Conservation (phyloP, 2,797 vertebrate species). For the Carduelis carduelis region DNA sequence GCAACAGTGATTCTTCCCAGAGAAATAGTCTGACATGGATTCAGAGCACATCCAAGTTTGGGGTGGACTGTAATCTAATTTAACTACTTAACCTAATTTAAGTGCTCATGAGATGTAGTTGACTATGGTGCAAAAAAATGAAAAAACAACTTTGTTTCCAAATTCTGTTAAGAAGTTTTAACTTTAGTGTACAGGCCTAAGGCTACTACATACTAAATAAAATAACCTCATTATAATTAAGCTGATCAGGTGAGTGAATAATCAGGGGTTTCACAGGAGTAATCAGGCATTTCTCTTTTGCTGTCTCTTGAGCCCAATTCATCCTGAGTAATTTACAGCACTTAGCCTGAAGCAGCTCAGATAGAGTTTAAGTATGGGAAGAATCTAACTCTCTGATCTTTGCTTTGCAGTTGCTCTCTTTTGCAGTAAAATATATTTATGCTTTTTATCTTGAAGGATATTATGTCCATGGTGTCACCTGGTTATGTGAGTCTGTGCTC, state of each 20-base stretch:
- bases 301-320: not conserved
- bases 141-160: conserved; percentile 19
- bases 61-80: conserved; percentile 26
- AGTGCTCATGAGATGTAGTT: not conserved
- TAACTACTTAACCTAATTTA: conserved; percentile 41
- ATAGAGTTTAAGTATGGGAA: not conserved
- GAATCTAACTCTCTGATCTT: not conserved
- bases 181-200: not conserved
- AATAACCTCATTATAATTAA: not conserved
- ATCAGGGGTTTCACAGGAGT: not conserved
- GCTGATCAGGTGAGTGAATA: not conserved
- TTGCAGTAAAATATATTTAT: not conserved
- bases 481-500: not conserved
- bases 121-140: not conserved
- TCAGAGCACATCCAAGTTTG: conserved; percentile 10
- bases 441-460: not conserved
- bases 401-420: not conserved
- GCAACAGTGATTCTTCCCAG: not conserved
- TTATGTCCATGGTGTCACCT: not conserved
- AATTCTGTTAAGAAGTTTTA: not conserved
- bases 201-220: not conserved
- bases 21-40: not conserved
- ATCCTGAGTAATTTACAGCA: not conserved
- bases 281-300: not conserved
- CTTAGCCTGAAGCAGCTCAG: not conserved